Percentiles rank a stretch among this genome's conserved stretches.
Evolutionary conservation across 2,888 invertebrate genomes (phyloP).

Genomic region (Aphodius sticticus): DNA sequence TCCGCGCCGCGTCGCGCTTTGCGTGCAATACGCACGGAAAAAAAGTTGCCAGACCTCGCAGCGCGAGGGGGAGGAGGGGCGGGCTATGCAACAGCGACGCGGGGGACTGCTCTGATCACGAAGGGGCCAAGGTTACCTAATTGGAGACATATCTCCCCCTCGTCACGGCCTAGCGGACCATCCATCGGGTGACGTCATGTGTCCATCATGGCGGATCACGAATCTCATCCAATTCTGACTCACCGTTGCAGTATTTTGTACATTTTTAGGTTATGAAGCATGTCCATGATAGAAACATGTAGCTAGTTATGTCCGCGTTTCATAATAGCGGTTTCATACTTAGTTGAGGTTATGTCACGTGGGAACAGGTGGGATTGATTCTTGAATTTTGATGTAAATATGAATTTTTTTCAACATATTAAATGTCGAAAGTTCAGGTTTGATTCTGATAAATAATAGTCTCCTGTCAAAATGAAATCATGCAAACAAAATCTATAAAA

Average conservation of each 20-base stretch:
- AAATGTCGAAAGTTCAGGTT: too few relatives aligned
- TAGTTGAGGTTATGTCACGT: too few relatives aligned
- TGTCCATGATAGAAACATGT: background rate
- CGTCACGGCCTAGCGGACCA: slow-evolving; percentile 46
- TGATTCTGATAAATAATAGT: too few relatives aligned
- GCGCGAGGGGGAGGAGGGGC: background rate
- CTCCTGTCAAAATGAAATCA: too few relatives aligned
- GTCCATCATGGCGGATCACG: background rate
- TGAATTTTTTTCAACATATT: too few relatives aligned
- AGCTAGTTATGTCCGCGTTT: too few relatives aligned
- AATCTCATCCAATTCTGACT: slow-evolving; percentile 13
- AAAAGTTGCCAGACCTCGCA: background rate
- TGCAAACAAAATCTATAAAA: too few relatives aligned
- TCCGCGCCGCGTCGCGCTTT: background rate
- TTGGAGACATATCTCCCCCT: slow-evolving; percentile 52
- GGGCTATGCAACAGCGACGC: background rate
- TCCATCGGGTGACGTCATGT: slow-evolving; percentile 14
- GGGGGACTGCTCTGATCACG: background rate
- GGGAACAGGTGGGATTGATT: too few relatives aligned
- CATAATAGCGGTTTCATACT: too few relatives aligned
- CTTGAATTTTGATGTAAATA: too few relatives aligned
- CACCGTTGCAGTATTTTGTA: background rate
- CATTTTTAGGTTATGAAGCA: background rate
- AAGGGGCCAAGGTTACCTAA: slow-evolving; percentile 52
- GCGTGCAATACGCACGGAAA: background rate